phyloP scores from a whole-genome alignment of 2,113 vertebrate genomes.

The Myiagra hebetior region DNA sequence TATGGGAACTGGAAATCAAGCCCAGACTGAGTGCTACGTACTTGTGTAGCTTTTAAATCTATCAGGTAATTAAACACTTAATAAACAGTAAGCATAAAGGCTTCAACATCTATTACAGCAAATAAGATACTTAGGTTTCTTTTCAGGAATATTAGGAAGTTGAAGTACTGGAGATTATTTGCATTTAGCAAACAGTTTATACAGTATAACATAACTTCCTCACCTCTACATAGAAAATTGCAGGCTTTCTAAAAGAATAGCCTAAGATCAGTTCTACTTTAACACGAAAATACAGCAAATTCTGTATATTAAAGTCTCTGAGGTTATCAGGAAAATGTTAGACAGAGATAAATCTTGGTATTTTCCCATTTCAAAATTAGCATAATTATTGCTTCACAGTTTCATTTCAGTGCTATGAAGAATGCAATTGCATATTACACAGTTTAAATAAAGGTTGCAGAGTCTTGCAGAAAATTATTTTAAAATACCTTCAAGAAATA shows the following conservation, averaged over 20 bases:
- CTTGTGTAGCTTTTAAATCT: neutral
- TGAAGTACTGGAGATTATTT: neutral
- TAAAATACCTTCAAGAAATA: neutral
- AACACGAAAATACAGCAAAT: neutral
- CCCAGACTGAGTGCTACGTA: neutral
- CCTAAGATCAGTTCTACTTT: neutral
- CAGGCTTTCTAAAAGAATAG: neutral
- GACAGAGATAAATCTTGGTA: neutral
- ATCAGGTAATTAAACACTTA: slow-evolving; percentile 30
- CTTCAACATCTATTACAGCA: neutral
- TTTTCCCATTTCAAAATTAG: neutral
- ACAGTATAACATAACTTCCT: neutral
- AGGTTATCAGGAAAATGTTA: neutral
- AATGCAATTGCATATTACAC: neutral
- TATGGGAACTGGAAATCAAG: neutral
- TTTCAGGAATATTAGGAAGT: neutral
- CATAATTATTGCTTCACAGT: neutral
- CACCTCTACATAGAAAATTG: neutral
- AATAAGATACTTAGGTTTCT: neutral
- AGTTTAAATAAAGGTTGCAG: neutral
- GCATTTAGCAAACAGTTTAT: neutral
- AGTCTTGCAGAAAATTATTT: neutral
- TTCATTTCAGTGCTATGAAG: neutral
- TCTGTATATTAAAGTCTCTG: neutral
- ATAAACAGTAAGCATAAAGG: neutral